Percentiles rank a stretch among this genome's conserved stretches.
Evolutionary conservation across 2,113 vertebrate species (phyloP).

Genomic region (Naja naja): DNA sequence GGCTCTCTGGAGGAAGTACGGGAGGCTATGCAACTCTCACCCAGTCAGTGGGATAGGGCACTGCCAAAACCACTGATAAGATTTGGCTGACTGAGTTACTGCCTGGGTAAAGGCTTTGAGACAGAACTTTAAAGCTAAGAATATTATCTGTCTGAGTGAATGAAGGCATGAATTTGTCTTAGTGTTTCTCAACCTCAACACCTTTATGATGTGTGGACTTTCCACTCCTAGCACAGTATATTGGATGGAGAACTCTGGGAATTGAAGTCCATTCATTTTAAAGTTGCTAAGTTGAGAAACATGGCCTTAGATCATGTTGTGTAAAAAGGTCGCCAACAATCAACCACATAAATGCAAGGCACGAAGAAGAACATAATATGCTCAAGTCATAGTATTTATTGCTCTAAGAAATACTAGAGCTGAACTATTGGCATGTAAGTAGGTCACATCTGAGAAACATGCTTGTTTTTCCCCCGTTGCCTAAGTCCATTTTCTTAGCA

Average conservation of each 20-base stretch:
- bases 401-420: slow-evolving; percentile 48
- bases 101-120: neutral
- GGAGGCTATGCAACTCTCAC: neutral
- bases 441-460: slow-evolving; percentile 52
- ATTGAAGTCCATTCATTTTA: neutral
- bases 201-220: neutral
- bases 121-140: neutral
- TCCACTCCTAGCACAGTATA: neutral
- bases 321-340: slow-evolving; percentile 10
- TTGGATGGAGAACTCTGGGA: neutral
- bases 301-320: slow-evolving; percentile 20
- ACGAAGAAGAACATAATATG: slow-evolving; percentile 23
- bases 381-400: slow-evolving; percentile 41
- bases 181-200: neutral
- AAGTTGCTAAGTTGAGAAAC: neutral
- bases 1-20: neutral
- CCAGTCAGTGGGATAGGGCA: neutral
- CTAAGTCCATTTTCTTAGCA: slow-evolving; percentile 38
- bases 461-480: slow-evolving; percentile 45
- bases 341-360: slow-evolving; percentile 9
- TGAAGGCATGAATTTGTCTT: neutral
- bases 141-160: neutral
- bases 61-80: neutral
- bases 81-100: neutral
- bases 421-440: slow-evolving; percentile 50